Conservation (phyloP, 92 coral and sea anemone genomes). For the Paragorgia papillata region DNA sequence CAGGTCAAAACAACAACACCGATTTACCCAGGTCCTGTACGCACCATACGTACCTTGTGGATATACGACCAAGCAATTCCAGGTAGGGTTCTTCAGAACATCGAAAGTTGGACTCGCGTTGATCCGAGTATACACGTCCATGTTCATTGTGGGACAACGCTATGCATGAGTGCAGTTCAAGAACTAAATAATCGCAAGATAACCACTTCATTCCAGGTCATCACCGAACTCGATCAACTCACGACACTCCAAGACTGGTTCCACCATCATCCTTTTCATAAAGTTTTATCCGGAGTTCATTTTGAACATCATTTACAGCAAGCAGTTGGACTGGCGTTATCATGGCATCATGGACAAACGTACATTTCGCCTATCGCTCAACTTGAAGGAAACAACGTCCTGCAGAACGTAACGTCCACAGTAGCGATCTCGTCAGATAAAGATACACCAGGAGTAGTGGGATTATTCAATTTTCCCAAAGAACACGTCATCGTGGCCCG, state of each 20-base stretch:
- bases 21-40: too few relatives aligned
- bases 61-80: constrained; percentile 30
- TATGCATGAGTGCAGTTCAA: background rate
- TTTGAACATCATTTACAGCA: constrained; percentile 49
- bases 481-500: too few relatives aligned
- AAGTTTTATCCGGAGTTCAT: constrained; percentile 29
- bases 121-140: background rate
- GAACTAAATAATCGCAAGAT: background rate
- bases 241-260: constrained; percentile 36
- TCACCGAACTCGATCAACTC: background rate
- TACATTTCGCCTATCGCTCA: too few relatives aligned
- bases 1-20: too few relatives aligned
- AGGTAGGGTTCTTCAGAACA: constrained; percentile 8
- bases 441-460: too few relatives aligned
- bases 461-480: too few relatives aligned
- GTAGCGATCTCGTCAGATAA: too few relatives aligned
- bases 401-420: too few relatives aligned
- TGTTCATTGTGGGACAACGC: constrained; percentile 26
- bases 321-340: constrained; percentile 9
- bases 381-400: too few relatives aligned
- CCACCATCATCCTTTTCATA: constrained; percentile 26
- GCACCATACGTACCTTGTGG: too few relatives aligned
- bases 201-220: constrained; percentile 18
- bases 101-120: background rate
- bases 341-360: constrained; percentile 25